These are phyloP conservation scores for Tetragnatha versicolor DNA, from an alignment of 1,140 invertebrate genomes.

Conservation along the genomic window DNA sequence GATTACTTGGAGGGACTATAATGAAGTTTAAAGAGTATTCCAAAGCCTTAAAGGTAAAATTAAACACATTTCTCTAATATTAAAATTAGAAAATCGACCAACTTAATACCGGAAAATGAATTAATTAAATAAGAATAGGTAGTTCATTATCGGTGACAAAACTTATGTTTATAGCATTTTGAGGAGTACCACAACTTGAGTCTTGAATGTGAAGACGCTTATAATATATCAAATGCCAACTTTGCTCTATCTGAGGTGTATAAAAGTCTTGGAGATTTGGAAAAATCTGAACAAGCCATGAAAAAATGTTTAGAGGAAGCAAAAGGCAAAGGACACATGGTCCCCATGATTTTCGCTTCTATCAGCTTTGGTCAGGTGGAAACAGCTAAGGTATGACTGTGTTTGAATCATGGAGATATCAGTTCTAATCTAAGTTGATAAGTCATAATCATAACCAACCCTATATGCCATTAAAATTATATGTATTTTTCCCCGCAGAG, in stretches of 20 bases:
- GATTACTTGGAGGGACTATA: neutral
- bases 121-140: too few species aligned
- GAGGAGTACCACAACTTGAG: neutral
- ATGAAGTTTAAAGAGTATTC: constrained; percentile 28
- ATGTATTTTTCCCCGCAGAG: constrained; percentile 3
- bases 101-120: too few species aligned
- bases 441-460: too few species aligned
- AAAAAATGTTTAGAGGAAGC: constrained; percentile 8
- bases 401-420: neutral
- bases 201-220: neutral
- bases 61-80: neutral
- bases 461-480: too few species aligned
- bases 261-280: constrained; percentile 10
- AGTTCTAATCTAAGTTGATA: neutral
- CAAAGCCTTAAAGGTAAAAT: constrained; percentile 12
- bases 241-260: constrained; percentile 28
- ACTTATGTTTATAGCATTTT: constrained; percentile 3
- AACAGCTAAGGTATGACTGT: constrained; percentile 10
- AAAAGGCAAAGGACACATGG: neutral
- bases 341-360: constrained; percentile 19
- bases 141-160: too few species aligned
- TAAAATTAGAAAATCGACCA: too few species aligned
- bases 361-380: constrained; percentile 22
- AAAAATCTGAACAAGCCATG: neutral
- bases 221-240: constrained; percentile 13